Evolutionary conservation across 2,797 vertebrate genomes (phyloP), one percentile per base, ranked within the genome.

Genomic region (Coracias cyanogaster): DNA sequence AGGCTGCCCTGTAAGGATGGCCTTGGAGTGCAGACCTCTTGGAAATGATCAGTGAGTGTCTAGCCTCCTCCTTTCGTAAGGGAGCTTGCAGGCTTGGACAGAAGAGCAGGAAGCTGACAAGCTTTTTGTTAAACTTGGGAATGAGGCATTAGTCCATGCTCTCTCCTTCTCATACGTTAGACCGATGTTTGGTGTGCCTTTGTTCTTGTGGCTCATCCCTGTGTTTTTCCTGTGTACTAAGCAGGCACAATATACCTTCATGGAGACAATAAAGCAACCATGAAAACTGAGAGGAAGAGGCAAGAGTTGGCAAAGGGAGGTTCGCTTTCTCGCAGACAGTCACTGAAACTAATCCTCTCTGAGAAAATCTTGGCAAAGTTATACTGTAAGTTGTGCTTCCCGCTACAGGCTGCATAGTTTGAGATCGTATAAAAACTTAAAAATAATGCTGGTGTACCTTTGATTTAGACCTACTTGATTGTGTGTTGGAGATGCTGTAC

Each of bases 141-240:
- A 60, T 24, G 52, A 52, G 31, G 10, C 26, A 9, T 74, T 71
- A 45, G 28, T 31, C 72, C 10, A 0, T 77, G 35, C n/a, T 73
- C 10, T 48, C 7, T 6, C 79, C 43, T 71, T 86, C n/a, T 86
- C 37, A 0, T 72, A 2, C 7, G 19, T 86, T 51, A 70, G 29
- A 26, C 7, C 81, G 43, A 5, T 2, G 7, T 51, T 77, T 4
- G 2, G 18, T 0, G 0, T 62, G 24, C 35, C 29, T 33, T 64
- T 2, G 0, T 55, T 78, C 35, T 81, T 60, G 31, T 57, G 71
- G 33, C 28, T 82, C 61, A 19, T 54, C 49, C 49, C 39, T 73
- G 12, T 61, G 15, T 37, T 79, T 93, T 76, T 46, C 41, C 58
- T 28, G 3, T 15, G 12, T 65, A 26, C 35, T 70, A 54, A 52